Base-by-base conservation (phyloP, 1,140 invertebrate genomes). In the Habropoda laboriosa region DNA sequence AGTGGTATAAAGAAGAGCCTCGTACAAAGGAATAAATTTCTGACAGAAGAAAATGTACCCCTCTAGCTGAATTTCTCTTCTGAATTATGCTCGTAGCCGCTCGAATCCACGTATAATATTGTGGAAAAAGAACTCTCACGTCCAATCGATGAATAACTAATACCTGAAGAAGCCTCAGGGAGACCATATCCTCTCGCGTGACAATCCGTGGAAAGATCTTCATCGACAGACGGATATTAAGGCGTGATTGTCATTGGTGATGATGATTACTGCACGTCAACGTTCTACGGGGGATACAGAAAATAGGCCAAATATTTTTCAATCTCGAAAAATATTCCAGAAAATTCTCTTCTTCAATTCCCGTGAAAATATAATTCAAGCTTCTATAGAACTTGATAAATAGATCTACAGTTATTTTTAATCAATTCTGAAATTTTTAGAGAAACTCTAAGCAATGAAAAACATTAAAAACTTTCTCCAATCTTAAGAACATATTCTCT, bases 191-290 rank as follows among this genome's bases (percentile, higher is more conserved):
- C 35, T 18, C 24, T 35, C 16, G 4, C 32, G 51, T 24, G 7
- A 35, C 27, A n/a, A 16, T 67, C 30, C 5, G 13, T 68, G 51
- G 30, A 68, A 68, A 68, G 57, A 76, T 68, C 74, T 76, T 55
- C 38, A 68, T 68, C 74, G 30, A 58, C 32, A 77, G 63, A 58
- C 74, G 51, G 74, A 77, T 77, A 77, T 68, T 77, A 68, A 40
- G 1, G 13, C 38, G 13, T 27, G 30, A 77, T 68, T 32, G 51
- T 67, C 27, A 55, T 53, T 12, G 47, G 12, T 35, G 30, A 27
- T 27, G 7, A 38, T 24, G 16, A 76, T 67, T 45, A 49, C 32
- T 57, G 10, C 18, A 51, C 18, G 16, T 49, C 30, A 5, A 6
- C 13, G 24, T 24, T 7, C 2, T 30, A n/a, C 8, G 8, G 7